Evolutionary conservation across 2,888 invertebrate genomes (phyloP), one percentile per base, ranked within the genome.

Genomic region (Pyrrhia umbra): DNA sequence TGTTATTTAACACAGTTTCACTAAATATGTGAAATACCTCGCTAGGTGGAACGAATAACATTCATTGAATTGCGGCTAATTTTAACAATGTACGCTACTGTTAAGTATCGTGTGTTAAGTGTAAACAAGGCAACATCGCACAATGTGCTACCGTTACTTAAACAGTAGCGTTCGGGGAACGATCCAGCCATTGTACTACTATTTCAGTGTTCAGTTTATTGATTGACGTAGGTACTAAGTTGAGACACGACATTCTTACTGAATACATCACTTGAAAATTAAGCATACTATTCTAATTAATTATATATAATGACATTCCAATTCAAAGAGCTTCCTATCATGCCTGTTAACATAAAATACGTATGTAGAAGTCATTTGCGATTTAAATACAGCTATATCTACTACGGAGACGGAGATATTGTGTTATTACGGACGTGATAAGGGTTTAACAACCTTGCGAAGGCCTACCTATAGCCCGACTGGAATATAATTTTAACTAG

Each of bases 41-140:
- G 80, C 76, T 81, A 79, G 77, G 80, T 85, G 80, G 83, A 85
- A 86, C 72, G 81, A 83, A 87, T 84, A 89, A 83, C 87, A 83
- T 82, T 75, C 80, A 83, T 83, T 81, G 82, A 81, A 86, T 84
- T 79, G 75, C 81, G 85, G 88, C 85, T 88, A 88, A 89, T 87
- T 88, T 90, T 88, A 89, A 89, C 90, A 89, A 86, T 87, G 87
- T 82, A 84, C 82, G 85, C 83, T 84, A 87, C 85, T 84, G 88
- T 88, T 87, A 83, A 81, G 82, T 81, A 83, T 80, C 80, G 80
- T 76, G 80, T 79, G 86, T 77, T 85, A 85, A 86, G 83, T 85
- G 87, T 91, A 91, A 90, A 92, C 90, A 90, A 75, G 65, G 80
- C 74, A 77, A 80, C 80, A 84, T 71, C 80, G 80, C 81, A 90